phyloP scores from a whole-genome alignment of 2,888 invertebrate species.

The Ophion ventricosus region DNA sequence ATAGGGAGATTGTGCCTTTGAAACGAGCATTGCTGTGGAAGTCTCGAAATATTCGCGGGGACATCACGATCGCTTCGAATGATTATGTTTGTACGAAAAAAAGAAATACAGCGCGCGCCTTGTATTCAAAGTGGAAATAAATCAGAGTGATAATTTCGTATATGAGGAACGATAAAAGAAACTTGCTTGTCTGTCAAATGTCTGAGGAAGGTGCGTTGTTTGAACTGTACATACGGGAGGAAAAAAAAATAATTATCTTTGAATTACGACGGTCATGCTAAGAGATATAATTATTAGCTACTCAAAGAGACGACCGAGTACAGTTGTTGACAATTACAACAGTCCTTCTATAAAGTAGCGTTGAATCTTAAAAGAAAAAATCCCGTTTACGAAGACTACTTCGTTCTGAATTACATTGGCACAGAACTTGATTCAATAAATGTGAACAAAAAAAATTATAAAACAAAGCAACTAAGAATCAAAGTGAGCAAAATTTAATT shows the following conservation, averaged over 20 bases:
- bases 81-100: too few species aligned
- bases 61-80: too few species aligned
- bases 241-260: constrained; percentile 1
- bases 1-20: too few species aligned
- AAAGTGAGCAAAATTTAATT: background rate
- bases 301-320: background rate
- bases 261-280: background rate
- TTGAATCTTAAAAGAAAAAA: background rate
- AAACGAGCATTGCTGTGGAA: too few species aligned
- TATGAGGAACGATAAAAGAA: constrained; percentile 13
- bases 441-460: too few species aligned
- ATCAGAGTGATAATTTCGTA: background rate
- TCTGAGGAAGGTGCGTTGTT: background rate
- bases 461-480: background rate
- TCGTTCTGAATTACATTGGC: background rate
- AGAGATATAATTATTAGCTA: constrained; percentile 9
- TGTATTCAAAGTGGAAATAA: background rate
- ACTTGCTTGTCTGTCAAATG: constrained; percentile 7
- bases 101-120: too few species aligned
- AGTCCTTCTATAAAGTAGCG: background rate
- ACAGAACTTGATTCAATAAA: too few species aligned
- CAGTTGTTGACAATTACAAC: background rate
- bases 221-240: constrained; percentile 2
- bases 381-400: background rate
- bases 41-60: too few species aligned